These are phyloP conservation scores for Troglohyphantes excavatus DNA, from an alignment of 2,888 invertebrate genomes.

Conservation along the genomic window DNA sequence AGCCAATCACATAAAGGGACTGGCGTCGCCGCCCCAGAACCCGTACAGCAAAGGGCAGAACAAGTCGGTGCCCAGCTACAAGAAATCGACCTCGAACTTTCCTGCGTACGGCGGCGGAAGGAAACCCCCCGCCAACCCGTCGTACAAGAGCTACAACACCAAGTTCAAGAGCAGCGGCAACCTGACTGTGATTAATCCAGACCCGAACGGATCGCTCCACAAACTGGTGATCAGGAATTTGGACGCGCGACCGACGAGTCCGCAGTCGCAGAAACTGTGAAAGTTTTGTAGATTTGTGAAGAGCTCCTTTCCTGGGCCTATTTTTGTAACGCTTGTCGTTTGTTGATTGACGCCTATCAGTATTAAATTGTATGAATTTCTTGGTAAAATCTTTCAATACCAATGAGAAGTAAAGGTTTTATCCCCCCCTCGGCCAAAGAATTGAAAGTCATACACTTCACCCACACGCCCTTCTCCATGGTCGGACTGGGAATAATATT, in stretches of 20 bases:
- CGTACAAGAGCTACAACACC: slow-evolving; percentile 40
- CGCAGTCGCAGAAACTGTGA: slow-evolving; percentile 32
- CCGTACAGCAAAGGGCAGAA: not conserved
- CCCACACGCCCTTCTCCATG: no score
- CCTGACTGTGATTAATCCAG: slow-evolving; percentile 75
- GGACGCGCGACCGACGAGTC: slow-evolving; percentile 53
- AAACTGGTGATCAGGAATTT: slow-evolving; percentile 78
- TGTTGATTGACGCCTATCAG: no score
- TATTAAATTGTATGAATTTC: no score
- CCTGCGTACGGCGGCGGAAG: not conserved
- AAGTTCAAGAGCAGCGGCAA: slow-evolving; percentile 49
- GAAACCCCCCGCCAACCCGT: not conserved
- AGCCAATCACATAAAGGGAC: not conserved
- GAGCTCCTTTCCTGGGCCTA: not conserved
- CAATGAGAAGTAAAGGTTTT: no score
- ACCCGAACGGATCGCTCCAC: slow-evolving; percentile 73
- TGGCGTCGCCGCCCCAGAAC: not conserved
- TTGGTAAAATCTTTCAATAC: no score
- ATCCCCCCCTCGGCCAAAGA: no score
- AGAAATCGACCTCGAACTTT: slow-evolving; percentile 57
- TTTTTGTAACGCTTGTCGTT: not conserved
- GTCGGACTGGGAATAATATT: no score
- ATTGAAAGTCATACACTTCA: no score
- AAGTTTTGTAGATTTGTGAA: no score
- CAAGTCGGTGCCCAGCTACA: slow-evolving; percentile 64